A percentile compares a stretch with the other conserved stretches of the same genome.
Evolutionary conservation across 2,113 vertebrate genomes (phyloP).

Genomic region (Passer domesticus): DNA sequence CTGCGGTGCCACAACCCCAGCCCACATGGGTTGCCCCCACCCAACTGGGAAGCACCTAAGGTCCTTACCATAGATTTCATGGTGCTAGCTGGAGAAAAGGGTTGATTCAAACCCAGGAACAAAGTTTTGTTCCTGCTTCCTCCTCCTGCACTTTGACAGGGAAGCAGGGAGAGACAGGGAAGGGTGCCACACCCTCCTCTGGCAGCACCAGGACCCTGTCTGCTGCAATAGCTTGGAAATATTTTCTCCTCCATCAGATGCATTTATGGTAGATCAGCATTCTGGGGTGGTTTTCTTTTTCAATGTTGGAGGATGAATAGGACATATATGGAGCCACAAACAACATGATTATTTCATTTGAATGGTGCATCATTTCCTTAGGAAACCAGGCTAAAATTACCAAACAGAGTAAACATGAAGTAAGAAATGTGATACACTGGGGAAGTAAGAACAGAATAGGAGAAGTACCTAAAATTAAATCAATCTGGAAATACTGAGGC

Average conservation of each 20-base stretch:
- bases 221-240: not conserved
- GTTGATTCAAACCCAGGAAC: not conserved
- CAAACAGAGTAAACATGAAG: not conserved
- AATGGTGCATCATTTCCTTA: not conserved
- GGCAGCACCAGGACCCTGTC: fast-evolving
- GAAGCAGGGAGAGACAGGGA: not conserved
- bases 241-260: not conserved
- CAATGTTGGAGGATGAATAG: not conserved
- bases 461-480: slow-evolving; percentile 34
- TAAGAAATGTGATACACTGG: not conserved
- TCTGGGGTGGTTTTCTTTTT: not conserved
- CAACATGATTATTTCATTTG: not conserved
- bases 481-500: not conserved
- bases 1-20: not conserved
- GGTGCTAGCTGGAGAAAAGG: not conserved
- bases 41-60: not conserved
- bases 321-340: not conserved
- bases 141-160: not conserved
- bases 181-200: not conserved
- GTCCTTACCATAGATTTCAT: fast-evolving
- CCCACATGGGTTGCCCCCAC: fast-evolving
- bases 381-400: slow-evolving; percentile 34
- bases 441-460: slow-evolving; percentile 27
- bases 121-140: not conserved
- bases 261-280: not conserved